Conservation (phyloP, 2,113 vertebrate species). For the Gopherus flavomarginatus region DNA sequence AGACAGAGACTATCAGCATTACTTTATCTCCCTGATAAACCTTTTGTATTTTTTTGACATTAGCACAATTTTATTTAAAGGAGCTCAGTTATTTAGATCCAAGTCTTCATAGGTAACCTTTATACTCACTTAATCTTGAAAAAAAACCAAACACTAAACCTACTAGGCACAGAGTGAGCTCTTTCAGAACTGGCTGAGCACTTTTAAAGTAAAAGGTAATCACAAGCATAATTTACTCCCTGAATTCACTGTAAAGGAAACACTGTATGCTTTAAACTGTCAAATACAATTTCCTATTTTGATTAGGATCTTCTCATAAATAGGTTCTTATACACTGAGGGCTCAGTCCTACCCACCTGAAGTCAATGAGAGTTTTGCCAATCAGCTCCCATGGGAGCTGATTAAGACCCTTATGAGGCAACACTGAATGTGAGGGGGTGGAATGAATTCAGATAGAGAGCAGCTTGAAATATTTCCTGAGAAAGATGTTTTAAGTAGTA, state of each 20-base stretch:
- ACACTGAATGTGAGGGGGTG: fast-evolving
- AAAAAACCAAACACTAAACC: neutral
- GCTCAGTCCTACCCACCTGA: neutral
- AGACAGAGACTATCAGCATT: neutral
- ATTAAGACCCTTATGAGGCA: neutral
- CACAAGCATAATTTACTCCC: fast-evolving
- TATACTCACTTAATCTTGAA: neutral
- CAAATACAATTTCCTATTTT: neutral
- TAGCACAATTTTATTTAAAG: neutral
- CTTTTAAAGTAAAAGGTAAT: neutral
- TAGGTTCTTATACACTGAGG: neutral
- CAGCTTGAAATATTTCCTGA: neutral
- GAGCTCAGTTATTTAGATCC: neutral
- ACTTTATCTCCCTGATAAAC: neutral
- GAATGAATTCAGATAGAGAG: fast-evolving
- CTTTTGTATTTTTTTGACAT: neutral
- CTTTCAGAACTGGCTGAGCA: neutral
- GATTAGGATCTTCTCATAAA: neutral
- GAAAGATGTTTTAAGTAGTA: neutral
- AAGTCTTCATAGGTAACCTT: neutral
- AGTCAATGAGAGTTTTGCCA: neutral
- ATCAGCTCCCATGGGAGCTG: neutral
- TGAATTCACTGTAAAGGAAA: neutral
- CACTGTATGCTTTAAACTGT: neutral
- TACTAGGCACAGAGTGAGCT: neutral